Conservation (phyloP, 1,140 invertebrate species). For the Drosophila murphyi region DNA sequence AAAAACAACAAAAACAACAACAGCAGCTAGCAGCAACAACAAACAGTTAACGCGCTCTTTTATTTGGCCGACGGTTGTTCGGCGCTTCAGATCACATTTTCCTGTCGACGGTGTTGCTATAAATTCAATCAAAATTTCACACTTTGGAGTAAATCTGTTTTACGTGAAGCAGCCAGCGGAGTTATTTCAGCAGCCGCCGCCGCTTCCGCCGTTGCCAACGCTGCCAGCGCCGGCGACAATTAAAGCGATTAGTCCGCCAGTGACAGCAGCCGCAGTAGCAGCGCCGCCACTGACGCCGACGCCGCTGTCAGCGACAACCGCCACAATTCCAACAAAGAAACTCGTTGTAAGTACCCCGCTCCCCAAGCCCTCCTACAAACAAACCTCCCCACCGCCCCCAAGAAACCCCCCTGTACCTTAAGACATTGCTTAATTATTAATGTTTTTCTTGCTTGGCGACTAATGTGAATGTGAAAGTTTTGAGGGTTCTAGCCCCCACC, state of each 20-base stretch:
- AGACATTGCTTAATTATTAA: slow-evolving; percentile 76
- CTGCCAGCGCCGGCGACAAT: slow-evolving; percentile 78
- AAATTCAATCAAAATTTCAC: slow-evolving; percentile 84
- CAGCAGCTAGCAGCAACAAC: slow-evolving; percentile 11
- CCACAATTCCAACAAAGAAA: slow-evolving; percentile 84
- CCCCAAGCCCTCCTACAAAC: neutral
- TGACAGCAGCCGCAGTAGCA: slow-evolving; percentile 60
- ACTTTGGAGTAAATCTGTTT: slow-evolving; percentile 85
- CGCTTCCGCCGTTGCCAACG: slow-evolving; percentile 75
- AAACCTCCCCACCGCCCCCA: neutral
- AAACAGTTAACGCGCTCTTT: slow-evolving; percentile 23
- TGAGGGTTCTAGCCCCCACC: neutral
- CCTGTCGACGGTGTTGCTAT: slow-evolving; percentile 81
- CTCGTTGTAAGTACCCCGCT: slow-evolving; percentile 78
- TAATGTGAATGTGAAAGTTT: slow-evolving; percentile 66
- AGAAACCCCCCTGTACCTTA: neutral
- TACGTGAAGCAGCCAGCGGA: slow-evolving; percentile 85
- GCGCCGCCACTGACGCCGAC: slow-evolving; percentile 70
- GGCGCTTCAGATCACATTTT: slow-evolving; percentile 57
- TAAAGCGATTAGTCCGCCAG: slow-evolving; percentile 84
- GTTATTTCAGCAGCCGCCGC: slow-evolving; percentile 84
- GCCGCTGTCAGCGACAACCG: slow-evolving; percentile 77
- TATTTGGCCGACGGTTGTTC: slow-evolving; percentile 52
- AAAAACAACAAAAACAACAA: slow-evolving; percentile 1
- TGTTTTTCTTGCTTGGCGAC: slow-evolving; percentile 37